Evolutionary conservation across 1,140 invertebrate species (phyloP), one percentile per base, ranked within the genome.

Genomic region (Pseudobourletiella spinata): DNA sequence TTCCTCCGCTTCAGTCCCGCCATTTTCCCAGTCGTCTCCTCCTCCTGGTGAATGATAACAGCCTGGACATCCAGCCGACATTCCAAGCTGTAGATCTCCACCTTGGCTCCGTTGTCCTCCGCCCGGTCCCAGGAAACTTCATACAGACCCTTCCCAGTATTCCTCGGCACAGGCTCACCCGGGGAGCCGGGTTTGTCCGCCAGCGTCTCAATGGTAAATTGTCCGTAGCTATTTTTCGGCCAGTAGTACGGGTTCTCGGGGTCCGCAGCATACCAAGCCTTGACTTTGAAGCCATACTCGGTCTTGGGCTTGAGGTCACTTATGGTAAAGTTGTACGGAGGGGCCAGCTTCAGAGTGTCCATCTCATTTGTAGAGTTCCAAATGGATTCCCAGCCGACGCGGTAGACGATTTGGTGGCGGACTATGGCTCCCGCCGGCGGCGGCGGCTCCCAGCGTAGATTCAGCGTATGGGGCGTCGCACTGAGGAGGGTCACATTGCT

Each of bases 111-210:
- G 70, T 88, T 85, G 44, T 83, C 81, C 46, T 77, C 74, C 0
- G 87, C 82, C 1, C 81, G 75, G 39, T 82, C 77, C 88, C 89
- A 91, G 39, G 77, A 79, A 0, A 91, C 79, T 70, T 87, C 83
- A 73, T 85, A 88, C 1, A 84, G 77, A 24, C 82, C 82, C 25
- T 78, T 79, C 16, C 80, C 78, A 11, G 86, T 74, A 51, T 82
- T 80, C 51, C 82, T 80, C 1, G 87, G 74, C 3, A 76, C 75
- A 24, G 87, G 88, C n/a, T 71, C 77, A 0, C 85, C 85, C 0
- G 85, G 85, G 20, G 79, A 71, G 42, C 82, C 80, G 15, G 86
- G 86, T 15, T 80, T 76, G 73, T 86, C 85, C 11, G 83, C 84
- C 79, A 61, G 51, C 70, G 68, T 69, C 29, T 66, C 59, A 73